Conservation (phyloP, 2,797 vertebrate species). For the Sparidentex hasta region DNA sequence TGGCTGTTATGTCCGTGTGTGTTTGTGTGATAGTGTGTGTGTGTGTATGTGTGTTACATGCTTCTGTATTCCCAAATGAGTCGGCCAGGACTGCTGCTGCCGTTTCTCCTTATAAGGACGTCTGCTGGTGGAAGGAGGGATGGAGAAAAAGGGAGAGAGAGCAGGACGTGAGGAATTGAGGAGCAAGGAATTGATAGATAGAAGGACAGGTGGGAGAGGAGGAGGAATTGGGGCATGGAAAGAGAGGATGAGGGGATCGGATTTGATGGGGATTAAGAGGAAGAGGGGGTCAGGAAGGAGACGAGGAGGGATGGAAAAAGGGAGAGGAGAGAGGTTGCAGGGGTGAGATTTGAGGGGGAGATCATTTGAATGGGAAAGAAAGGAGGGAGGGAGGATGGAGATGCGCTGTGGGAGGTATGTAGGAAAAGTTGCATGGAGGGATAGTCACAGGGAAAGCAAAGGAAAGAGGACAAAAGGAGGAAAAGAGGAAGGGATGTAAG, state of each 20-base stretch:
- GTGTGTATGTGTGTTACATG: conserved; percentile 69
- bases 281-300: not conserved
- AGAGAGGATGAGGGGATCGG: not conserved
- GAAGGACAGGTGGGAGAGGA: conserved; percentile 32
- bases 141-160: conserved; percentile 28
- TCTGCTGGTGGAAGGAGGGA: conserved; percentile 58
- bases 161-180: not conserved
- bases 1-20: conserved; percentile 47
- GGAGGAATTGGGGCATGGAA: not conserved
- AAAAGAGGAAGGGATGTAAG: not conserved
- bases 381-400: conserved; percentile 3
- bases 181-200: not conserved
- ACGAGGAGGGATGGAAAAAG: not conserved
- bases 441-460: not conserved
- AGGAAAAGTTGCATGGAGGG: not conserved
- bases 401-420: not conserved
- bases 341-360: not conserved
- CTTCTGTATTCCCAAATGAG: conserved; percentile 77
- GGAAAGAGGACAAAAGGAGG: not conserved
- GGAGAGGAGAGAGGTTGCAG: not conserved
- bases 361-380: not conserved
- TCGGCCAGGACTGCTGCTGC: conserved; percentile 56
- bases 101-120: conserved; percentile 83
- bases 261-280: not conserved
- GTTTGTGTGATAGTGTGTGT: conserved; percentile 19